Base-by-base conservation (phyloP, 2,888 invertebrate genomes). In the Hipparchia sbordonii region DNA sequence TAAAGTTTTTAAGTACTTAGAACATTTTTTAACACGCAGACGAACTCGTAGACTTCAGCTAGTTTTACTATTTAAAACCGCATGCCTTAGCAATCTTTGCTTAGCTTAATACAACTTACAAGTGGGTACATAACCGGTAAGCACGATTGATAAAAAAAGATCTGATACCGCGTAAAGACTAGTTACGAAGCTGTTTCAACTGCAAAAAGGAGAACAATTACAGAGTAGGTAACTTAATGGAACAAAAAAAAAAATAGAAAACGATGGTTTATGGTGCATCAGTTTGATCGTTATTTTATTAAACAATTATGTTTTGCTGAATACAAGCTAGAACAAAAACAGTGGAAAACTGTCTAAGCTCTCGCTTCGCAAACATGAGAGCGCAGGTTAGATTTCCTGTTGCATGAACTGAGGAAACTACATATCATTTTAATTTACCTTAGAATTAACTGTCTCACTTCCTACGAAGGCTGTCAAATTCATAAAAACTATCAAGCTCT, bases 121-220 rank as follows among this genome's bases (percentile, higher is more conserved):
- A 67, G 48, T 61, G 13, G 60, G 54, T 70, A 66, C 61, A 73
- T 62, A 70, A 70, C 61, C 72, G 51, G 72, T 68, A 65, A 65
- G 63, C 68, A 56, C 57, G 51, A 54, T 7, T 13, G 70, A 52
- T 73, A 60, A 73, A 70, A 73, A 72, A 69, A 68, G 33, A 72
- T 63, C 61, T 56, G 72, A 72, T 72, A 72, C 57, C 46, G 67
- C 46, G 12, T 67, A 68, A 72, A 59, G 57, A 62, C 59, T 72
- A 8, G 54, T 54, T 56, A 23, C 13, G 66, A 71, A 67, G 67
- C 61, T 66, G 39, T 65, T 59, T 12, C 52, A 65, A 65, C 13
- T 52, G 52, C 23, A 72, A 62, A 48, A 72, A 63, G 39, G 51
- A 72, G 59, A 13, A 13, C 66, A 56, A 66, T 23, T 12, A 54